A percentile compares a stretch with the other conserved stretches of the same genome.
Evolutionary conservation across 2,888 invertebrate species (phyloP).

Genomic region (Caenorhabditis drosophilae): DNA sequence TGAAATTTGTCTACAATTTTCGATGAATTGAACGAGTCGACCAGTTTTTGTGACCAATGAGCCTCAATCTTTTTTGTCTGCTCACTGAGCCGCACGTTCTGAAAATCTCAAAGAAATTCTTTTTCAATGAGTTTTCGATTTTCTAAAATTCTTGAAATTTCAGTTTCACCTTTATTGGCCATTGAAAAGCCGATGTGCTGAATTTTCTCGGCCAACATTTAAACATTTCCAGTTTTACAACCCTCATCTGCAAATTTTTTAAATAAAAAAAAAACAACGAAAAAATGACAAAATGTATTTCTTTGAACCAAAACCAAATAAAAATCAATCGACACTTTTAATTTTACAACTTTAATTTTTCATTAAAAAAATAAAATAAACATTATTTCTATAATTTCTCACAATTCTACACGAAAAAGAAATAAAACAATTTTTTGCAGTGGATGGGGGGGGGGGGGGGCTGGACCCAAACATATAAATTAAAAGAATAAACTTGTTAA

Average conservation of each 20-base stretch:
- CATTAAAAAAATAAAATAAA: neutral
- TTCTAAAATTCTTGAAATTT: neutral
- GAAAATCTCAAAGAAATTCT: neutral
- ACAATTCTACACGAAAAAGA: neutral
- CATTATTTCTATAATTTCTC: neutral
- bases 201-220: neutral
- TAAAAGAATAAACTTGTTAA: neutral
- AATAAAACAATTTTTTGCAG: no score
- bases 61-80: conserved; percentile 17
- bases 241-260: no score
- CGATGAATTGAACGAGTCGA: conserved; percentile 13
- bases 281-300: no score
- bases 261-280: no score
- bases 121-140: neutral
- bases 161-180: conserved; percentile 16
- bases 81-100: conserved; percentile 23
- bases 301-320: no score
- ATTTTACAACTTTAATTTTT: neutral
- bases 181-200: conserved; percentile 17
- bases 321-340: no score
- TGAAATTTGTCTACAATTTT: neutral
- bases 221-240: neutral
- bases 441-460: no score
- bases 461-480: neutral
- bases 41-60: conserved; percentile 14